Base-by-base conservation (phyloP, 2,113 vertebrate species). In the Edolisoma coerulescens region DNA sequence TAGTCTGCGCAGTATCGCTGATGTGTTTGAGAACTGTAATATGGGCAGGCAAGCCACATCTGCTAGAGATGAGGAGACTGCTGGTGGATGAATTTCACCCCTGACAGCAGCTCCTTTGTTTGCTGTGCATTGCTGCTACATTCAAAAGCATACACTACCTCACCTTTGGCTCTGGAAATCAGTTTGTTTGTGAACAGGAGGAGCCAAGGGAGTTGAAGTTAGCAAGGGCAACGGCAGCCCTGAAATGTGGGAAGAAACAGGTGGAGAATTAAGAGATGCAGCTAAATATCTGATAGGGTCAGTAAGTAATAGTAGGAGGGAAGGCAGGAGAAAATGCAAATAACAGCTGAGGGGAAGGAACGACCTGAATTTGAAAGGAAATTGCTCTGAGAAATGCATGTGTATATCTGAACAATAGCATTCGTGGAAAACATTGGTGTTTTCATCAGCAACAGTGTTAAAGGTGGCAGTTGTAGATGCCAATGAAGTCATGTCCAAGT, bases 101-200 rank as follows among this genome's bases (percentile, higher is more conserved):
- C 13, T 61, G 47, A 50, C 39, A 87, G 85, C 32, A 74, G 26
- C 20, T 76, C 4, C 6, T 88, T 30, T 65, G 26, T 44, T 33
- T 54, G 20, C 21, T 44, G 2, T 56, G 32, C 13, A 3, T 65
- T 61, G 21, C 57, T 75, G 33, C 41, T 26, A 15, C 8, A 2
- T 42, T 61, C 18, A 28, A 35, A 71, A 57, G 13, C 20, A 47
- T 0, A 0, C 6, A 8, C 1, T n/a, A 1, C 42, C 9, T 47
- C 13, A 24, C 42, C 24, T 84, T n/a, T 57, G 45, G n/a, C 32
- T 64, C 27, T 57, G 83, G 44, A 35, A 84, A n/a, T 49, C 21
- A 45, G 24, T 32, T 69, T 1, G 2, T 6, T 32, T 83, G 47
- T 2, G 3, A 67, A 44, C 39, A 37, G 20, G 37, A 76, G 49